phyloP scores from a whole-genome alignment of 2,888 invertebrate species.

The Sesamia inferens region DNA sequence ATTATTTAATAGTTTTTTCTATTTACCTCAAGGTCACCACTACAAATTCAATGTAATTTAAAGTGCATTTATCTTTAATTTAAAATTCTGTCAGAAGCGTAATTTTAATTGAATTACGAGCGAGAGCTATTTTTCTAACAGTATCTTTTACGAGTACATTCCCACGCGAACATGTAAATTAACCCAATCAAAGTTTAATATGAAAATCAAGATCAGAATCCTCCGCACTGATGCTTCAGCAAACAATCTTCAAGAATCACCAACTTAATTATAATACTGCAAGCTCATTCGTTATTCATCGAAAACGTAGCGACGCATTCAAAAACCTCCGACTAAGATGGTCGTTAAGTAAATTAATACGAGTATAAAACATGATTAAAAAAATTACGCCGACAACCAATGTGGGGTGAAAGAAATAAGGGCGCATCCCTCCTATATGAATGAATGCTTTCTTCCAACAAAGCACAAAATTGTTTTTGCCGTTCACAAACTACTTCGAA shows the following conservation, averaged over 20 bases:
- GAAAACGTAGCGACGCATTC: constrained; percentile 82
- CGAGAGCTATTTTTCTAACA: constrained; percentile 17
- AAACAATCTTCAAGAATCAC: constrained; percentile 72
- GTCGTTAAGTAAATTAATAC: constrained; percentile 90
- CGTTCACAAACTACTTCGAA: constrained; percentile 30
- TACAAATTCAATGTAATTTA: neutral
- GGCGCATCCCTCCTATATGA: constrained; percentile 82
- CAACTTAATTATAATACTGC: constrained; percentile 67
- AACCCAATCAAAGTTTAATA: constrained; percentile 49
- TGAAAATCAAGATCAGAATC: constrained; percentile 58
- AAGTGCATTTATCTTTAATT: neutral
- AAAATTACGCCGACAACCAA: constrained; percentile 86
- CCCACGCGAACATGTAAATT: constrained; percentile 31
- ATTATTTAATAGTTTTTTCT: constrained; percentile 10
- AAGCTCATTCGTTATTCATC: constrained; percentile 87
- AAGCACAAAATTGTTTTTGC: constrained; percentile 60
- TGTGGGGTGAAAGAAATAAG: constrained; percentile 74
- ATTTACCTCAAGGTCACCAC: neutral
- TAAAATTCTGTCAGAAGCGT: neutral
- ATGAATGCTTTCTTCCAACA: constrained; percentile 80
- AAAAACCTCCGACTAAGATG: constrained; percentile 81
- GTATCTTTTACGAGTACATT: constrained; percentile 1
- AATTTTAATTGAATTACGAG: constrained; percentile 21
- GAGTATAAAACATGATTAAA: constrained; percentile 90
- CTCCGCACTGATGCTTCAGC: constrained; percentile 71